Percentiles rank a stretch among this genome's conserved stretches.
Evolutionary conservation across 2,888 invertebrate genomes (phyloP).

Genomic region (Parthenolecanium corni): DNA sequence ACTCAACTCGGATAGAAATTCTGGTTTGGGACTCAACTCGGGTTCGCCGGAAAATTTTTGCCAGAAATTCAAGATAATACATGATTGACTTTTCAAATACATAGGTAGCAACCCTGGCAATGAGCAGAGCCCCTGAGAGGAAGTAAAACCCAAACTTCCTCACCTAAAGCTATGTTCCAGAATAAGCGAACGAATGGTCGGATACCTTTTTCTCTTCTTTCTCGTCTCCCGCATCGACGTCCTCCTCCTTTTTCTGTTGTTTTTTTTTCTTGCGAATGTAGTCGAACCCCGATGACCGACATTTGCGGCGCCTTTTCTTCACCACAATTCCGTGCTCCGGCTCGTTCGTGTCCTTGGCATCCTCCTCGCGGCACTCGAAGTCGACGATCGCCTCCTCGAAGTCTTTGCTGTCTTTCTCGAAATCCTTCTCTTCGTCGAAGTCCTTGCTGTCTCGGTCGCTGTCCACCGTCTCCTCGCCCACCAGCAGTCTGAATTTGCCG

Average conservation of each 20-base stretch:
- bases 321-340: constrained; percentile 7
- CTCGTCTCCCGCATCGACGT: constrained; percentile 29
- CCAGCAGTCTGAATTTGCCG: constrained; percentile 18
- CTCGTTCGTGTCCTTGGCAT: constrained; percentile 18
- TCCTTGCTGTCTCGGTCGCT: constrained; percentile 9
- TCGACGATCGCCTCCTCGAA: neutral
- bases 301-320: constrained; percentile 47
- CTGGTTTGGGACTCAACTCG: too few relatives aligned
- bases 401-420: neutral
- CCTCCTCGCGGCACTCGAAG: constrained; percentile 34
- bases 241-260: constrained; percentile 44
- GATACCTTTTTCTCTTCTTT: constrained; percentile 40
- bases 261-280: constrained; percentile 83
- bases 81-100: too few relatives aligned
- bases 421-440: constrained; percentile 6
- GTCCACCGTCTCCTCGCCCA: constrained; percentile 2
- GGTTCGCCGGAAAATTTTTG: too few relatives aligned
- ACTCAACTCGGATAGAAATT: too few relatives aligned
- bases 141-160: too few relatives aligned
- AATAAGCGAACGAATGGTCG: neutral
- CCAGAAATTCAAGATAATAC: too few relatives aligned
- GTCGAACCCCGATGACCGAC: constrained; percentile 69
- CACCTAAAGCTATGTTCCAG: too few relatives aligned
- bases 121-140: too few relatives aligned
- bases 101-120: too few relatives aligned